Evolutionary conservation across 2,888 invertebrate genomes (phyloP).

Genomic region (Caenorhabditis sinica): DNA sequence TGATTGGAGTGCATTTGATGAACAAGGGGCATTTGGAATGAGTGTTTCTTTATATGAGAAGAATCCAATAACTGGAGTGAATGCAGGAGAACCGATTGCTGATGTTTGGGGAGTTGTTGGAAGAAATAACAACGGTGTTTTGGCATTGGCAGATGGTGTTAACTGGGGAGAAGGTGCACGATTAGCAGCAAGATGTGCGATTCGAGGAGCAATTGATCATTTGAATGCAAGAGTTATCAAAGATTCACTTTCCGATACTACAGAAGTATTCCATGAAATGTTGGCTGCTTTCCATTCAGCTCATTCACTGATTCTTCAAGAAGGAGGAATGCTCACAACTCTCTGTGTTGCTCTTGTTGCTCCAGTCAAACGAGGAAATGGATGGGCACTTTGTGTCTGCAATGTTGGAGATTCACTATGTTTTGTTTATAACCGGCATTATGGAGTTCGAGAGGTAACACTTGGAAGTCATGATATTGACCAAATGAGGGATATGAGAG

Average conservation of each 20-base stretch:
- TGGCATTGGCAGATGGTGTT: constrained; percentile 92
- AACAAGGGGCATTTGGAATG: constrained; percentile 87
- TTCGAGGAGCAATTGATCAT: constrained; percentile 91
- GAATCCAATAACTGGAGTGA: constrained; percentile 89
- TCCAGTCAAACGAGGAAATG: constrained; percentile 78
- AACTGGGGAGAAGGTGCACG: constrained; percentile 93
- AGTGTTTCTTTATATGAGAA: constrained; percentile 91
- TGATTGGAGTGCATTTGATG: constrained; percentile 86
- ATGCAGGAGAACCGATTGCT: constrained; percentile 89
- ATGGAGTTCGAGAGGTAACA: constrained; percentile 89
- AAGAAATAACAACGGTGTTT: constrained; percentile 88
- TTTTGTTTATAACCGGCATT: constrained; percentile 90
- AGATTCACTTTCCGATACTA: constrained; percentile 72
- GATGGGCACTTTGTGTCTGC: constrained; percentile 89
- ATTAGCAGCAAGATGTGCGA: constrained; percentile 87
- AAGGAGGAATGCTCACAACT: constrained; percentile 91
- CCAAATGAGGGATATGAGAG: constrained; percentile 92
- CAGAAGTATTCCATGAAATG: constrained; percentile 89
- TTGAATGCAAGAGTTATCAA: constrained; percentile 86
- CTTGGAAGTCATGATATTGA: constrained; percentile 89
- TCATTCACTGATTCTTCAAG: constrained; percentile 90
- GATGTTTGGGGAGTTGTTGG: constrained; percentile 91
- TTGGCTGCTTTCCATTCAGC: constrained; percentile 91
- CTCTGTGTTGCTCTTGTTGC: constrained; percentile 90
- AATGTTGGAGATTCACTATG: constrained; percentile 93